Percentiles rank a stretch among this genome's conserved stretches.
These are phyloP conservation scores for Caracal caracal DNA, from an alignment of 2,113 vertebrate genomes.

Conservation along the genomic window DNA sequence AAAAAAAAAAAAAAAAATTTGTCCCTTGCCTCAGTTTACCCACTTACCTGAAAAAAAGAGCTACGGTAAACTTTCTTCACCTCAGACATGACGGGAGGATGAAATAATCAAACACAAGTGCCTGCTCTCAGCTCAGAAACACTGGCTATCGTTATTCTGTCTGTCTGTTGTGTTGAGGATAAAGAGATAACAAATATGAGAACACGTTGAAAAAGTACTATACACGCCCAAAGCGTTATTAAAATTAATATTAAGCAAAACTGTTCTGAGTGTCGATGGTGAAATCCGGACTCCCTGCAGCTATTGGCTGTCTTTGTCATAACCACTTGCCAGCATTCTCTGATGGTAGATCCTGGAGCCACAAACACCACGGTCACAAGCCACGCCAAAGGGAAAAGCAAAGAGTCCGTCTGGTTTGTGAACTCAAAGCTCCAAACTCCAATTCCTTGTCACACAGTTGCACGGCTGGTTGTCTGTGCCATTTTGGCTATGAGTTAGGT, in stretches of 20 bases:
- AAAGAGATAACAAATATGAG: background rate
- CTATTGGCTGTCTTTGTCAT: background rate
- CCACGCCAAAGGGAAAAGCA: background rate
- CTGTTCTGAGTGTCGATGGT: background rate
- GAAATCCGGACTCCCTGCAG: background rate
- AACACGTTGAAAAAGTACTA: background rate
- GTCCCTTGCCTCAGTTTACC: background rate
- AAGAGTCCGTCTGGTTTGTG: background rate
- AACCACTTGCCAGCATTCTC: background rate
- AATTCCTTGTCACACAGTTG: background rate
- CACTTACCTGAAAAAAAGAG: background rate
- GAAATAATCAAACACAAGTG: background rate
- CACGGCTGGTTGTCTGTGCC: background rate
- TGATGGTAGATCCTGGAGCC: background rate
- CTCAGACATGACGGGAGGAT: background rate
- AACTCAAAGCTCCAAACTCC: background rate
- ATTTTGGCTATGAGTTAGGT: background rate
- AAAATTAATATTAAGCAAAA: background rate
- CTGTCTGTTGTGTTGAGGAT: background rate
- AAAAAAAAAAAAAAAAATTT: background rate
- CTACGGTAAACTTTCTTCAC: background rate
- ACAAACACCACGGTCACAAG: background rate
- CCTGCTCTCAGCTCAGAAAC: background rate
- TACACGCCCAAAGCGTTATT: background rate
- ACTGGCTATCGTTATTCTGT: fast-evolving